Evolutionary conservation across 2,113 vertebrate species (phyloP).

Genomic region (Elanus axillaris): DNA sequence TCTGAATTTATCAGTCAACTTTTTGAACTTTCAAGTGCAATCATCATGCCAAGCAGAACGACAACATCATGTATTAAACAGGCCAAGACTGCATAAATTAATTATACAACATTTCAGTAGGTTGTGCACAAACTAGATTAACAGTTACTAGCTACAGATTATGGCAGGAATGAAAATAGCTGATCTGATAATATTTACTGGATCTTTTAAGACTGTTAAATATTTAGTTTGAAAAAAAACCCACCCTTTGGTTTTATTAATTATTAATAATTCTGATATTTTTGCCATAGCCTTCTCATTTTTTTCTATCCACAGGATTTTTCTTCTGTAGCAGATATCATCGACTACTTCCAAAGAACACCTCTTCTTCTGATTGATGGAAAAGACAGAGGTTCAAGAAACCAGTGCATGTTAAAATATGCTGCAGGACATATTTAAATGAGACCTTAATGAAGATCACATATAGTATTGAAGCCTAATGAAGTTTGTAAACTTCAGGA

Average conservation of each 20-base stretch:
- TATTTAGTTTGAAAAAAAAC: neutral
- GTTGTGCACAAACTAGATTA: neutral
- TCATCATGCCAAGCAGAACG: neutral
- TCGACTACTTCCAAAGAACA: conserved; percentile 83
- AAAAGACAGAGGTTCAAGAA: conserved; percentile 85
- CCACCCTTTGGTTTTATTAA: neutral
- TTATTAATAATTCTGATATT: neutral
- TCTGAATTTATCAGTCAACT: neutral
- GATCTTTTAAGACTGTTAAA: neutral
- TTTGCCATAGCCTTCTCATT: neutral
- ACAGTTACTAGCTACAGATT: neutral
- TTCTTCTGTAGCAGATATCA: conserved; percentile 82
- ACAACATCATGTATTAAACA: neutral
- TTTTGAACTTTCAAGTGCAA: neutral
- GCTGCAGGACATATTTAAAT: conserved; percentile 75
- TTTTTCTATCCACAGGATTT: conserved; percentile 75
- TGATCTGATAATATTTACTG: neutral
- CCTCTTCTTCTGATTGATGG: conserved; percentile 93
- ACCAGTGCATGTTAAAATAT: conserved; percentile 83
- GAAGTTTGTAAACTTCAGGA: neutral
- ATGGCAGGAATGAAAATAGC: neutral
- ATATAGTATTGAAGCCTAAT: neutral
- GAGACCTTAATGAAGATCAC: neutral
- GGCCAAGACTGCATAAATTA: neutral
- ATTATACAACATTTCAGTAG: neutral